These are phyloP conservation scores for Mustela lutreola DNA, from an alignment of 2,113 vertebrate genomes.

Conservation along the genomic window DNA sequence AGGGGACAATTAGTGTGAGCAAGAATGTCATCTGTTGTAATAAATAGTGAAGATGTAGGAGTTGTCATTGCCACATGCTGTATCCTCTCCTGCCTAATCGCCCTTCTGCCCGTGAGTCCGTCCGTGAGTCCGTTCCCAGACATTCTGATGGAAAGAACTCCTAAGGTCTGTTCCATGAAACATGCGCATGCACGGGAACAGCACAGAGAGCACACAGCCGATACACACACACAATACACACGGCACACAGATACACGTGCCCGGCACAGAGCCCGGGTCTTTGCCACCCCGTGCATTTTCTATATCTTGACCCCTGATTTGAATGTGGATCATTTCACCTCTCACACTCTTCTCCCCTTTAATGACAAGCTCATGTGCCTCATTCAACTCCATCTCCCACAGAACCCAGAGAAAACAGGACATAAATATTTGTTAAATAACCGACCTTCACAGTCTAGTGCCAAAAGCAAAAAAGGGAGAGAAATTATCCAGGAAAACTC, in stretches of 20 bases:
- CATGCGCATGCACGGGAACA: background rate
- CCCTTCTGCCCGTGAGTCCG: background rate
- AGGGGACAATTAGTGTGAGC: background rate
- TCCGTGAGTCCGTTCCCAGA: background rate
- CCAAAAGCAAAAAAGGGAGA: background rate
- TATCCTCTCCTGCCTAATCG: background rate
- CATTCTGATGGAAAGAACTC: background rate
- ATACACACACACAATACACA: background rate
- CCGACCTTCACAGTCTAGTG: background rate
- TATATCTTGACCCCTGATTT: background rate
- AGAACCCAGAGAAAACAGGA: background rate
- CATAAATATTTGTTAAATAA: conserved; percentile 21
- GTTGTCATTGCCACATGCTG: background rate
- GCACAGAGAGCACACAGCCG: background rate
- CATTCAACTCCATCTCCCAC: background rate
- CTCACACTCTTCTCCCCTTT: background rate
- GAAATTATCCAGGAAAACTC: background rate
- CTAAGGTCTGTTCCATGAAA: background rate
- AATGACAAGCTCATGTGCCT: background rate
- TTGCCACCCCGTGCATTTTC: background rate
- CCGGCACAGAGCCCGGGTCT: background rate
- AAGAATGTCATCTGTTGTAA: background rate
- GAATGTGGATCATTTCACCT: conserved; percentile 1
- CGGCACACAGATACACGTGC: background rate
- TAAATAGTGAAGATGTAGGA: background rate